Base-by-base conservation (phyloP, 2,797 vertebrate species). In the Heterohyrax brucei region DNA sequence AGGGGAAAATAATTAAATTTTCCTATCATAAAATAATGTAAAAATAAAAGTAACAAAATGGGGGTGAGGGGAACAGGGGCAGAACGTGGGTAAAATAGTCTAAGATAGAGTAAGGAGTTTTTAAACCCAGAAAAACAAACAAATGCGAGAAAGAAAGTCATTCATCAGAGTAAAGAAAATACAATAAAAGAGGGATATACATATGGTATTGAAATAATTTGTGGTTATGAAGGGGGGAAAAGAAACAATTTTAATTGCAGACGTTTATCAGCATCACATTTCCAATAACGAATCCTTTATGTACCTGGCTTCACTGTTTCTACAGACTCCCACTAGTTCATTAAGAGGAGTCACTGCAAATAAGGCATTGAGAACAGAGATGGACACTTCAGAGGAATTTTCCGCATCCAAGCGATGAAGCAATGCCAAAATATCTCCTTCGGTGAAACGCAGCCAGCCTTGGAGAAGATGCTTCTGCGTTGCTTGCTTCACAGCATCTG, bases 361-460 rank as follows among this genome's bases (percentile, higher is more conserved):
- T 12, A 99, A 92, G 73, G 99, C 98, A 89, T 98, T 99, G 92
- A 99, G 98, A 6, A 98, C 98, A 48, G 98, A 97, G 77, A 98
- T 94, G 10, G 99, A 99, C 1, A 99, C 99, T 95, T 99, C 98
- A 22, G 99, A 97, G 68, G 99, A 99, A 96, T 99, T 99, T 98
- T 99, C 99, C 24, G 99, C 99, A 97, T 99, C 99, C 85, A 99
- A 98, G 48, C 98, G 98, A 98, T 99, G 99, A 83, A 99, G 99
- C 87, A 99, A 96, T 95, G 99, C 98, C 56, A 99, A 98, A 81
- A 99, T 75, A 83, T 99, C 98, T 5, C 99, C 99, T 5, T 99
- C 98, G 44, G 99, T 96, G 18, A 99, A 98, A 3, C 59, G 97
- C 82, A 99, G 97, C 99, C 99, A 99, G 53, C 99, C 98, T 28